These are phyloP conservation scores for Pseudopodoces humilis DNA, from an alignment of 2,113 vertebrate genomes.

Conservation along the genomic window DNA sequence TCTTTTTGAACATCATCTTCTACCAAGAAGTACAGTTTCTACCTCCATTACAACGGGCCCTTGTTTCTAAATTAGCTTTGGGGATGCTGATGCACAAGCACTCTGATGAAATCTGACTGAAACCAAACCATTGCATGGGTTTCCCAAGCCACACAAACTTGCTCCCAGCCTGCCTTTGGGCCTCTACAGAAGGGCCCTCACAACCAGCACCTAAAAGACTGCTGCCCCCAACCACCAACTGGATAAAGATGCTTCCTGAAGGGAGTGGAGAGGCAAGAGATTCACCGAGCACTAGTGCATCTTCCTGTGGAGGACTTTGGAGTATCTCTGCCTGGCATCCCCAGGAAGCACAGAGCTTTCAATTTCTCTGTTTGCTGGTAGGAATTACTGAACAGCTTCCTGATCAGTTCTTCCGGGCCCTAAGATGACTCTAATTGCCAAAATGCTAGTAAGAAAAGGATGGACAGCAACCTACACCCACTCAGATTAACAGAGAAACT, in stretches of 20 bases:
- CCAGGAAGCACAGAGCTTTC: background rate
- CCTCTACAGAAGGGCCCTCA: background rate
- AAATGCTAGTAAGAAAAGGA: background rate
- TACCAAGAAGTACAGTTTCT: background rate
- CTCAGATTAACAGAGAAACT: background rate
- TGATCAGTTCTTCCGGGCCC: background rate
- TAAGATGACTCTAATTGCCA: background rate
- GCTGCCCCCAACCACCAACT: background rate
- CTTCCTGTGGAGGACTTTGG: background rate
- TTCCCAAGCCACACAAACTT: background rate
- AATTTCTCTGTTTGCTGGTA: background rate
- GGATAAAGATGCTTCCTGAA: background rate
- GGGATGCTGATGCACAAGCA: background rate
- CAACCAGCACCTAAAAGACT: background rate
- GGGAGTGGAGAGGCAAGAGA: background rate
- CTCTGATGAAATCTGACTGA: background rate
- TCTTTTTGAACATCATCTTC: background rate
- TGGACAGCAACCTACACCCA: background rate
- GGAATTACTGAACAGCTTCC: background rate
- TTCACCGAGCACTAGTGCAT: background rate
- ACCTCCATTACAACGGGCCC: background rate
- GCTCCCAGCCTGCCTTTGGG: background rate
- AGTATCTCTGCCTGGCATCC: background rate
- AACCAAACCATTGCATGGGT: accelerated
- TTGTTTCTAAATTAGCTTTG: background rate